Conservation (phyloP, 2,888 invertebrate genomes). For the Mellilla xanthometata region DNA sequence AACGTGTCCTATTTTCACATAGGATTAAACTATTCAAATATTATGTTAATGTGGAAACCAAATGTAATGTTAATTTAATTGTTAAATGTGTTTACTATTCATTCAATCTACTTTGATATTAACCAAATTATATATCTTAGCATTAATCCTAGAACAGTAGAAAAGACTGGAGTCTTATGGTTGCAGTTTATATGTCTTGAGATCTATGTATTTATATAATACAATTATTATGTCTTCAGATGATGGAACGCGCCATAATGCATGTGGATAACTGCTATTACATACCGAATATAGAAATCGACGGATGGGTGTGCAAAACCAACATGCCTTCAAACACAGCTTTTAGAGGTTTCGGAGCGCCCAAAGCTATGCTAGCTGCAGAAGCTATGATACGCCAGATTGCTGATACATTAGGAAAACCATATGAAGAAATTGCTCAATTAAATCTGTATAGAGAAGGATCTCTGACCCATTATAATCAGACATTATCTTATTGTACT, state of each 20-base stretch:
- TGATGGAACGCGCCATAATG: conserved; percentile 89
- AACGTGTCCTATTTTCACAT: no score
- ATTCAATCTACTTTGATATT: no score
- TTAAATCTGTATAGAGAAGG: conserved; percentile 92
- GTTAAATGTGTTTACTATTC: no score
- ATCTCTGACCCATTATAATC: conserved; percentile 90
- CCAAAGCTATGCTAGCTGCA: conserved; percentile 93
- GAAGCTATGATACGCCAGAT: conserved; percentile 91
- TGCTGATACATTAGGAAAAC: conserved; percentile 85
- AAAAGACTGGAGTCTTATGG: no score
- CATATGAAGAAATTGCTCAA: conserved; percentile 84
- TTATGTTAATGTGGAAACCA: no score
- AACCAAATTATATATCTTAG: no score
- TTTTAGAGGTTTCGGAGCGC: conserved; percentile 95
- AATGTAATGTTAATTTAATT: no score
- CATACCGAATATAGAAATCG: conserved; percentile 87
- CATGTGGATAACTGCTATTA: conserved; percentile 92
- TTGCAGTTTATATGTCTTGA: no score
- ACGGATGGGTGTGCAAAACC: conserved; percentile 91
- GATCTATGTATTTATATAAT: no score
- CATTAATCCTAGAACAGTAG: no score
- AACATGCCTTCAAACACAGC: conserved; percentile 96
- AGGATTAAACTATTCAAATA: no score
- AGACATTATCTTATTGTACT: conserved; percentile 88
- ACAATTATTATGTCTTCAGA: no score